Evolutionary conservation across 2,797 vertebrate species (phyloP).

Genomic region (Bryconaethiops microstoma): DNA sequence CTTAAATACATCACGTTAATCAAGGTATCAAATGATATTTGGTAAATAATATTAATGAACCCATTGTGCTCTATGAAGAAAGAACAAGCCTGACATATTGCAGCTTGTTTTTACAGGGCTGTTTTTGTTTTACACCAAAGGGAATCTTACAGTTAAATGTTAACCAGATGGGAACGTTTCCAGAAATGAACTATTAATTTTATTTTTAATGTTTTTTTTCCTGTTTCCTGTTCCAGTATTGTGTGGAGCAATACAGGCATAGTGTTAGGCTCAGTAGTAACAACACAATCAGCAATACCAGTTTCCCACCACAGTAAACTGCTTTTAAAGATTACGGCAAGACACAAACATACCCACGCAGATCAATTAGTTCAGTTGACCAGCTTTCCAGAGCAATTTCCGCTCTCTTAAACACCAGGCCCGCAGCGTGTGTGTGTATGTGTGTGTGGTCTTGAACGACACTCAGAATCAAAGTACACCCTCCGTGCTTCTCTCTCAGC

Average conservation of each 20-base stretch:
- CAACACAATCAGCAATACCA: background rate
- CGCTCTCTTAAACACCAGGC: background rate
- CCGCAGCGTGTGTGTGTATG: background rate
- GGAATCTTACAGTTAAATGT: no score
- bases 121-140: no score
- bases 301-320: background rate
- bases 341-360: slow-evolving; percentile 6
- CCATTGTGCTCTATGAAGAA: no score
- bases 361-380: slow-evolving; percentile 42
- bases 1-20: no score
- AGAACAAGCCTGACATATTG: no score
- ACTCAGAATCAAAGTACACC: background rate
- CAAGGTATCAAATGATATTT: no score
- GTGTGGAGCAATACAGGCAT: background rate
- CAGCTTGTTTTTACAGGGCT: no score
- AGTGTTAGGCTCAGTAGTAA: background rate
- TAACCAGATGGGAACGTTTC: no score
- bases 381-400: slow-evolving; percentile 21
- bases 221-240: no score
- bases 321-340: background rate
- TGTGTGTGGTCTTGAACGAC: background rate
- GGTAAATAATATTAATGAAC: no score
- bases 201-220: no score
- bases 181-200: no score
- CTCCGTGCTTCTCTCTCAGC: slow-evolving; percentile 11